Evolutionary conservation across 1,140 invertebrate species (phyloP), one percentile per base, ranked within the genome.

Genomic region (Papilio aristodemus): DNA sequence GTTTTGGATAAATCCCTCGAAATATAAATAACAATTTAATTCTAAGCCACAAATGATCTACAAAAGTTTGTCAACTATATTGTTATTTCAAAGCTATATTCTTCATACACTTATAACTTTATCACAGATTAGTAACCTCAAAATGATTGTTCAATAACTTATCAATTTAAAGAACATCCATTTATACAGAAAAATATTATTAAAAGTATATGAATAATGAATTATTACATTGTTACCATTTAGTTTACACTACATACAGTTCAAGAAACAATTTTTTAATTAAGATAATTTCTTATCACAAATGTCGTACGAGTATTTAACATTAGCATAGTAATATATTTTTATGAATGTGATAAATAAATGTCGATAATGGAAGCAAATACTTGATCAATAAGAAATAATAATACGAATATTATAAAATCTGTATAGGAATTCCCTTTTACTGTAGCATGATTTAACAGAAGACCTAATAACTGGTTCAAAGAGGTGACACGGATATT

Each of bases 181-280:
- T 32, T 32, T 32, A 32, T 32, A 3, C 2, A 32, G 6, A 32
- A 32, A 32, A 32, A 6, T 3, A 32, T 32, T 32, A 32, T 32
- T 32, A 32, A 2, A 32, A 3, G 6, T 32, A 32, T 32, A n/a
- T n/a, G n/a, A n/a, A n/a, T n/a, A n/a, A n/a, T n/a, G n/a, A n/a
- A n/a, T n/a, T n/a, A 46, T 46, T 46, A 54, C 9, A 39, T 39
- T 54, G 4, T 22, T 22, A 0, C 1, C 46, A 54, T 54, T 54
- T 25, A 54, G 11, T 54, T 25, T 54, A 54, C 10, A 50, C 19
- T 50, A 8, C 0, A 22, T 25, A 10, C 46, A 54, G 19, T 54
- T 25, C 46, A 54, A 54, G 19, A 54, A 25, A 50, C 46, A 50
- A 11, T n/a, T 54, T 54, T 54, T 25, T 54, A 54, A 54, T 54